Evolutionary conservation across 1,140 invertebrate species (phyloP), one percentile per base, ranked within the genome.

Genomic region (Lycorma delicatula): DNA sequence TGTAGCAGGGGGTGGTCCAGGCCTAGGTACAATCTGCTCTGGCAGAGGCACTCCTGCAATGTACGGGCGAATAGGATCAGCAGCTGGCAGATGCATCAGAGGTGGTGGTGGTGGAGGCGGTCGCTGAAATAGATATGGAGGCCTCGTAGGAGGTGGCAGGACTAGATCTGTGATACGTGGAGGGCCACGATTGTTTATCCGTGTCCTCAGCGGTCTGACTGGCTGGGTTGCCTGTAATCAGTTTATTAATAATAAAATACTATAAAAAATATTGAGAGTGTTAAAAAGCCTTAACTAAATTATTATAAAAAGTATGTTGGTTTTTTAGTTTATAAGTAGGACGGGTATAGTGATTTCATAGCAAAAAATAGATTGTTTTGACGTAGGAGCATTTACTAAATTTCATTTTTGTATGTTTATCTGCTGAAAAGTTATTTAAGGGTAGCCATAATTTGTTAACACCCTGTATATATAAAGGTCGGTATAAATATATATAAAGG

Each of bases 121-220:
- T 61, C 84, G 75, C 69, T 88, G 86, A 55, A 87, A 81, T 16
- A 83, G 83, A 68, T 84, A 85, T 0, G 84, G 83, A 12, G 79
- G 78, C 11, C 66, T 67, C 7, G 72, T 72, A 1, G 69, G 68
- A 18, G 61, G 67, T 23, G 75, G 75, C 0, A 76, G 77, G 16
- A 85, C 83, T 2, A 85, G 74, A 63, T 91, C 87, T 0, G 85
- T 81, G 50, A 90, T 86, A 49, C 86, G 77, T 0, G 89, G 89
- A 0, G 91, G 91, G 1, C 90, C 91, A 46, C 91, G 74, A 68
- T 93, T 92, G 66, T 95, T 95, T 29, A 93, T 93, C 59, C 91
- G 81, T 0, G 78, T 79, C 38, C 81, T 74, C 55, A 75, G 60
- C 2, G 76, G 78, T 72, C 73, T 1, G 77, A 78, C 52, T 77